phyloP scores from a whole-genome alignment of 2,797 vertebrate genomes.

The Lagocephalus sceleratus region DNA sequence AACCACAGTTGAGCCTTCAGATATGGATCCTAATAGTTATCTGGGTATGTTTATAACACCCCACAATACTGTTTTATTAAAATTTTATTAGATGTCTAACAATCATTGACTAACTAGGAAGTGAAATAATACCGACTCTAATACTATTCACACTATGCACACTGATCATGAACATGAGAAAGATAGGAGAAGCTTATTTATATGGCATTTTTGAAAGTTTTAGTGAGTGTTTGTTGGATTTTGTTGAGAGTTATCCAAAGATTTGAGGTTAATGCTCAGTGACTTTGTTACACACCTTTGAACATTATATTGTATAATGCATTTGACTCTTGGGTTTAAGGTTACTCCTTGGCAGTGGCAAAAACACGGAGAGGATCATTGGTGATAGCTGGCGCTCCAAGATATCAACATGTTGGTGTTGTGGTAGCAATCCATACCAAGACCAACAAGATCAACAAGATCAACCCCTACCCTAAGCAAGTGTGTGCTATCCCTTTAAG shows the following conservation, averaged over 20 bases:
- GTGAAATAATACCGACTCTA: too few relatives aligned
- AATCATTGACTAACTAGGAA: too few relatives aligned
- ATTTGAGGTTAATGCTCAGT: too few relatives aligned
- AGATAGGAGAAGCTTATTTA: too few relatives aligned
- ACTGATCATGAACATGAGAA: too few relatives aligned
- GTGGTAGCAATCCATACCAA: slow-evolving; percentile 22
- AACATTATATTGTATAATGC: neutral
- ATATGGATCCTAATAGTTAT: slow-evolving; percentile 61
- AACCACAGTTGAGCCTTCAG: neutral
- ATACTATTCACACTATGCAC: too few relatives aligned
- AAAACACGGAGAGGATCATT: rapidly evolving
- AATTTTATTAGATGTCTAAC: too few relatives aligned
- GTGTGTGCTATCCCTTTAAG: slow-evolving; percentile 26
- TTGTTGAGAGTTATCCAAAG: too few relatives aligned
- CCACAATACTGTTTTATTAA: too few relatives aligned
- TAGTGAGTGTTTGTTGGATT: too few relatives aligned
- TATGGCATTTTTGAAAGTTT: too few relatives aligned
- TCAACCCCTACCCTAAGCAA: slow-evolving; percentile 43
- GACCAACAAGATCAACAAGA: rapidly evolving
- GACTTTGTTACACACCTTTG: neutral
- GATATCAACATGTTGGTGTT: slow-evolving; percentile 67
- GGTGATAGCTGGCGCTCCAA: slow-evolving; percentile 70
- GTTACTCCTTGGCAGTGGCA: slow-evolving; percentile 72
- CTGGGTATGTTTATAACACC: slow-evolving; percentile 52
- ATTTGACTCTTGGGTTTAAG: slow-evolving; percentile 41